Base-by-base conservation (phyloP, 2,797 vertebrate genomes). In the Rachycentron canadum region DNA sequence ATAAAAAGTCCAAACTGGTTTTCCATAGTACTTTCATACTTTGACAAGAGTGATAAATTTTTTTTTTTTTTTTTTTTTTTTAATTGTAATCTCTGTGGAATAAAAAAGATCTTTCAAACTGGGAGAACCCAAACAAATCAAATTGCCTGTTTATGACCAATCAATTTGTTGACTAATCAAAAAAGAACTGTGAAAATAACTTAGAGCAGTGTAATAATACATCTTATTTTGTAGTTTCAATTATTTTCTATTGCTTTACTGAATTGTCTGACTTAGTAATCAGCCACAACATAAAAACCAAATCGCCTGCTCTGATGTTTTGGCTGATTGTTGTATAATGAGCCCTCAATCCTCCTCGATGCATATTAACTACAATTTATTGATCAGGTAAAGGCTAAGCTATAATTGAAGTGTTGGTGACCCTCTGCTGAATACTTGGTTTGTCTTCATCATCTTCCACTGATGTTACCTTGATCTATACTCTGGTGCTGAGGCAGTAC, bases 281-380 rank as follows among this genome's bases (percentile, higher is more conserved):
- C 17, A 8, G 43, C 43, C 7, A 19, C 17, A 45, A 19, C 6
- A 21, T 45, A 7, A 45, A 19, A 45, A 45, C 43, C 43, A 45
- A n/a, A 21, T 45, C 2, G 19, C 43, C 43, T 45, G 43, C 7
- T 19, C 17, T 45, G 13, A 45, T 45, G 43, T 45, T 45, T 17
- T 1, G 17, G 43, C 43, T 21, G 17, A 21, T 45, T 41, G 40
- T 6, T 45, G 43, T 19, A 45, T 50, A 50, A 25, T 17, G 41
- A 78, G 53, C 41, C 32, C 49, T 73, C 61, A 61, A 55, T 85
- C 72, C 59, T 64, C 36, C 57, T 75, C 9, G 55, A 76, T 81
- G 66, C 30, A 41, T 28, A 49, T 70, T 23, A 56, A 62, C 26
- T 32, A 26, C 56, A 28, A 66, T 74, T 69, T 58, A 69, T 85